Base-by-base conservation (phyloP, 2,888 invertebrate genomes). In the Diogma glabrata region DNA sequence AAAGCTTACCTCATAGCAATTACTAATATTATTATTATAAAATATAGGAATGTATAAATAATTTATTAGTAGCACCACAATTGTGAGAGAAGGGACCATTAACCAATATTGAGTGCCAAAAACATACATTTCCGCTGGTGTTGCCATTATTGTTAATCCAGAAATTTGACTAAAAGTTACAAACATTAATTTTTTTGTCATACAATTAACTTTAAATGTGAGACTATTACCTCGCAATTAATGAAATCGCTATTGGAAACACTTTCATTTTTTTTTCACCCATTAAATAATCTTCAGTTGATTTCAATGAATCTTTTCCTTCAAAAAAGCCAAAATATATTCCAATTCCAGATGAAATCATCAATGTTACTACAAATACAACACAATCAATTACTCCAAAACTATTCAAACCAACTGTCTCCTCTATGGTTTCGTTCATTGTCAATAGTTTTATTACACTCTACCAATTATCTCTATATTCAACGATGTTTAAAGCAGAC, bases 301-400 rank as follows among this genome's bases (percentile, higher is more conserved):
- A 73, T 53, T 73, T 75, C 50, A n/a, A n/a, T n/a, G n/a, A n/a
- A n/a, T 71, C 66, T 26, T 66, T 60, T 57, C 70, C 72, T 40
- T 75, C 70, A 57, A 71, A 73, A 59, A 70, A 74, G 23, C 72
- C 73, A 59, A 77, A 75, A 61, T 76, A 79, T 10, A 78, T 61
- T 23, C 79, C 79, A 50, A 79, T 77, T 1, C 64, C 64, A 1
- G 75, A 71, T 1, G 78, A 79, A 22, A 74, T 58, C n/a, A n/a
- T n/a, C n/a, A n/a, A n/a, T n/a, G n/a, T n/a, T n/a, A n/a, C n/a
- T n/a, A n/a, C n/a, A n/a, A n/a, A n/a, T n/a, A n/a, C n/a, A n/a
- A n/a, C n/a, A n/a, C n/a, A n/a, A n/a, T n/a, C n/a, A n/a, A n/a
- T n/a, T n/a, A n/a, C n/a, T n/a, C n/a, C n/a, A n/a, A n/a, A n/a